Base-by-base conservation (phyloP, 2,888 invertebrate species). In the Magallana nippona region DNA sequence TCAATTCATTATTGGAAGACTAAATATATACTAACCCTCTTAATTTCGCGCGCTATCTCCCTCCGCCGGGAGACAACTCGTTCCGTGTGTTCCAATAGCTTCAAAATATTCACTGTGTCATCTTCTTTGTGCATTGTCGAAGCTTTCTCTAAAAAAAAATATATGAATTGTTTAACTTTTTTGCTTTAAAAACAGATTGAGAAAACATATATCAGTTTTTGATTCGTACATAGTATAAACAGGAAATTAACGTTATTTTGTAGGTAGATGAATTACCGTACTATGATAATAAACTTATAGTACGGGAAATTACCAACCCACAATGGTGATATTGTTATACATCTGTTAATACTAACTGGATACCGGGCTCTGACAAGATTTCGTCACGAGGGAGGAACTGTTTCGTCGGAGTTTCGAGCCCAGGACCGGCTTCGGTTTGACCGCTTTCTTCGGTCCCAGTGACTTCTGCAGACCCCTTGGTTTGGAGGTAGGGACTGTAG, bases 31-130 rank as follows among this genome's bases (percentile, higher is more conserved):
- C 56, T 0, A 22, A 79, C 79, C 79, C 27, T 22, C 17, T 79
- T 79, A 19, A 79, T 55, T 11, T 79, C 57, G 8, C 79, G 57
- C 17, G 79, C 19, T 10, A 79, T 79, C 27, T 79, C 79, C 79
- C 27, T 19, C 57, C 79, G 55, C 22, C 79, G 56, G 17, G 27
- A 57, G 10, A 56, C 27, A 8, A 79, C 57, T n/a, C 19, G 56
- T 27, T 79, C 79, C 27, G 79, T 27, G 57, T 79, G 79, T 27
- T 79, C 79, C 22, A 79, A n/a, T 19, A 79, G 19, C 27, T 57
- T 79, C 19, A 57, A 57, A 10, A 79, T 27, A 13, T 57, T 19
- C 15, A 57, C 79, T 1, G 79, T 27, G 57, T 57, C 27, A 13
- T 10, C 56, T n/a, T 58, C 15, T 58, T 2, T 58, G n/a, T 58